These are phyloP conservation scores for Nannoperca obscura DNA, from an alignment of 2,797 vertebrate species.

Conservation along the genomic window DNA sequence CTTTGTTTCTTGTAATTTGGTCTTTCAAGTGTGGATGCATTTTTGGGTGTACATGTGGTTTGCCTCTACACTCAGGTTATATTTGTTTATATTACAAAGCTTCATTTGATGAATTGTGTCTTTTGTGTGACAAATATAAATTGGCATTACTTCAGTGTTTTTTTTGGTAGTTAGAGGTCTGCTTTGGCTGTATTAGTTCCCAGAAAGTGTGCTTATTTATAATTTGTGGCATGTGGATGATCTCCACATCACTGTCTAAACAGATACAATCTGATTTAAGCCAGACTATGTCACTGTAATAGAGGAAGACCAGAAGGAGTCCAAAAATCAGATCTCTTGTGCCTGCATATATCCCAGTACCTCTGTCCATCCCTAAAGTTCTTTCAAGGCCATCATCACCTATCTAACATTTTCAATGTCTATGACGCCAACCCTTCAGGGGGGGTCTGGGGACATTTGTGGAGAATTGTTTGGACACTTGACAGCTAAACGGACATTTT, in stretches of 20 bases:
- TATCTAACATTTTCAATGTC: no score
- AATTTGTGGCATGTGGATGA: conserved; percentile 54
- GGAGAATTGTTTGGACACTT: no score
- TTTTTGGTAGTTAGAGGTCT: conserved; percentile 20
- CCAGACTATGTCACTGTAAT: conserved; percentile 50
- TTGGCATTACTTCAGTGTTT: conserved; percentile 8
- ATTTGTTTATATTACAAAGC: conserved; percentile 1
- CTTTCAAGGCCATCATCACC: neutral
- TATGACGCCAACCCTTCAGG: no score
- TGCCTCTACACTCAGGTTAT: neutral
- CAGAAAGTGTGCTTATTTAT: conserved; percentile 49
- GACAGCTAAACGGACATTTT: no score
- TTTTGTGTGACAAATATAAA: conserved; percentile 12
- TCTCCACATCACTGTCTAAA: conserved; percentile 66
- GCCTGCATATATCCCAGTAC: conserved; percentile 11
- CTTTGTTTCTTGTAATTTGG: conserved; percentile 10
- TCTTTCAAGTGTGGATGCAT: neutral
- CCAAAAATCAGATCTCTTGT: conserved; percentile 44
- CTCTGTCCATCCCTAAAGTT: conserved; percentile 5
- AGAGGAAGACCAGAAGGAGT: conserved; percentile 55
- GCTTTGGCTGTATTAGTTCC: conserved; percentile 19
- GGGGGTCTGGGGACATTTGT: no score
- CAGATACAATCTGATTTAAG: conserved; percentile 63
- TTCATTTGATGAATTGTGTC: conserved; percentile 2
- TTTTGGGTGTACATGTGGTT: neutral